Conservation (phyloP, 2,797 vertebrate species). For the Enteromius radiatus region DNA sequence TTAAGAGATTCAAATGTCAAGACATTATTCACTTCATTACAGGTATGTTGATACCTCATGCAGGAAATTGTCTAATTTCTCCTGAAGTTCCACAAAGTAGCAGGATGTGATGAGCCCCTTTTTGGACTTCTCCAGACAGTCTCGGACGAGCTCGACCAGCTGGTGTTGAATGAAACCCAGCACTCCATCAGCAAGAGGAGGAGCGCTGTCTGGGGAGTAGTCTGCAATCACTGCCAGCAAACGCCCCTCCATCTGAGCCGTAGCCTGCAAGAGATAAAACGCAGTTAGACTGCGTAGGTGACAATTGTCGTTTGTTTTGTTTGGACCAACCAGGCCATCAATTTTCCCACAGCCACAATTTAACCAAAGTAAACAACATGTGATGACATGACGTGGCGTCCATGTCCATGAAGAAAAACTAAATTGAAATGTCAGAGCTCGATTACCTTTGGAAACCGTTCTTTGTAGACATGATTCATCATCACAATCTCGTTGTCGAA, state of each 20-base stretch:
- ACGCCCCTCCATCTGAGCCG: constrained; percentile 96
- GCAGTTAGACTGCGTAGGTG: constrained; percentile 24
- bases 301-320: constrained; percentile 27
- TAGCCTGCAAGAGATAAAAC: constrained; percentile 81
- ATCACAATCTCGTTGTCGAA: constrained; percentile 97
- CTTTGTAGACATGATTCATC: constrained; percentile 99
- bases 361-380: constrained; percentile 33
- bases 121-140: constrained; percentile 95
- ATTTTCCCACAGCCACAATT: constrained; percentile 33
- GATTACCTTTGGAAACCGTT: constrained; percentile 90
- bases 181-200: constrained; percentile 92
- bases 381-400: constrained; percentile 13
- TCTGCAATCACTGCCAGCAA: constrained; percentile 88
- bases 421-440: constrained; percentile 5
- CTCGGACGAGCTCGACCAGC: constrained; percentile 91
- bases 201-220: constrained; percentile 83
- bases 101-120: constrained; percentile 91
- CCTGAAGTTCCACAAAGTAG: constrained; percentile 97
- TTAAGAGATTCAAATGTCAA: not conserved
- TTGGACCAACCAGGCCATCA: constrained; percentile 19
- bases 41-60: constrained; percentile 79
- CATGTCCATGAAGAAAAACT: not conserved
- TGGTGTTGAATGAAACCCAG: constrained; percentile 99
- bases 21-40: not conserved
- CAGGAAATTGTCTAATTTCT: constrained; percentile 94